Base-by-base conservation (phyloP, 2,888 invertebrate genomes). In the Heliconius ismenius region DNA sequence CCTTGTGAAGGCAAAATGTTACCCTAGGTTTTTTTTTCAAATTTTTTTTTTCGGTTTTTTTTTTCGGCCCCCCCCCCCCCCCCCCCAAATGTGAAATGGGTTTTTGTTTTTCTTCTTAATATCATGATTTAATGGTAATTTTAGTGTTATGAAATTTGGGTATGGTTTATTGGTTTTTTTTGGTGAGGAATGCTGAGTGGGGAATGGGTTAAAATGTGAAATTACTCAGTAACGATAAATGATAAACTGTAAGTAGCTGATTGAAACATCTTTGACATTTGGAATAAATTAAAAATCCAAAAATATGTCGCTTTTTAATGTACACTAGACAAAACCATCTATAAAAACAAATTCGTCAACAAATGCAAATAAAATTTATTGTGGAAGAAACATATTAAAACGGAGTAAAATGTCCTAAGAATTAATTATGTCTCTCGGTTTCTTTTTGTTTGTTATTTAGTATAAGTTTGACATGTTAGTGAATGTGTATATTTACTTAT, bases 41-140 rank as follows among this genome's bases (percentile, higher is more conserved):
- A 91, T 91, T 92, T 90, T 90, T 92, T 92, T 91, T 92, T 88
- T 87, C 87, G 86, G 88, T 86, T 90, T 87, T 90, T 88, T 86
- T 21, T 49, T 32, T 69, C 10, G 18, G 64, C 10, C 28, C 28
- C 28, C 28, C 4, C 28, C 28, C 28, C 28, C 28, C 28, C 4
- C 13, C 26, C 13, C 26, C 13, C n/a, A 65, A 4, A 65, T 64
- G 32, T 64, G 64, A 7, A 67, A 24, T 24, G 24, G 28, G 28
- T 28, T 28, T 63, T 49, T 18, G 49, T 49, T 49, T 49, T 63
- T 18, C 13, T 32, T 63, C 18, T 32, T 28, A 7, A 13, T 32
- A 18, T 28, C 18, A 63, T 63, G 63, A 63, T 63, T 32, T 63
- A 63, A 63, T 63, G 21, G 18, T 63, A 18, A 63, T 32, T 63